Base-by-base conservation (phyloP, 2,113 vertebrate species). In the Alces alces region DNA sequence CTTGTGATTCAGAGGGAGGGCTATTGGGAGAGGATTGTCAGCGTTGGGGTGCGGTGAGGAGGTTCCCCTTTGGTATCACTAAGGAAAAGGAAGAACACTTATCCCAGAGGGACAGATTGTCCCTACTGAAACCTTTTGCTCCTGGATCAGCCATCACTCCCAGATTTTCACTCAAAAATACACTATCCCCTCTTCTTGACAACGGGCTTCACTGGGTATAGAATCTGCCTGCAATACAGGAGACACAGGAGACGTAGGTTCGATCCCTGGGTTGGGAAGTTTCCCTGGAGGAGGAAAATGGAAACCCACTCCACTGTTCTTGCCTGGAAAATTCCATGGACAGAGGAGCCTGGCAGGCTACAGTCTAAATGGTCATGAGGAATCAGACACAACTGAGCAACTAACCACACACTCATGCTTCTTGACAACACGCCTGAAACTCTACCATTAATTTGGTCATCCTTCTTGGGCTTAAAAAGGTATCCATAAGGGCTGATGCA, bases 351-450 rank as follows among this genome's bases (percentile, higher is more conserved):
- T 27, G 23, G 39, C 21, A 43, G 70, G 39, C 70, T 76, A 43
- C 23, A 4, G 39, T 43, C 70, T 12, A 43, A 39, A 43, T 12
- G 70, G 70, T 27, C 39, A 15, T 6, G 4, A 39, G 12, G 70
- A 76, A 23, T 76, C 1, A 0, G 23, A 43, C 3, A 43, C 39
- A 27, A 15, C 23, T 76, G 39, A 43, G 36, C 39, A 43, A 7
- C 70, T 27, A 23, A 7, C 12, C 70, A 43, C 12, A 27, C 36
- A 43, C 70, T 27, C 70, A 43, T 27, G 70, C 19, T 86, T 83
- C 80, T 61, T 70, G 89, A 45, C 89, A 50, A 58, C 0, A 0
- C 5, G 10, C 13, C 86, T 80, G 30, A 82, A 54, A 36, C 45
- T 11, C 55, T 30, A 30, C 90, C 39, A 21, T 30, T 39, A 55